A percentile compares a stretch with the other conserved stretches of the same genome.
Conservation (phyloP, 2,797 vertebrate genomes). For the Octomys mimax region DNA sequence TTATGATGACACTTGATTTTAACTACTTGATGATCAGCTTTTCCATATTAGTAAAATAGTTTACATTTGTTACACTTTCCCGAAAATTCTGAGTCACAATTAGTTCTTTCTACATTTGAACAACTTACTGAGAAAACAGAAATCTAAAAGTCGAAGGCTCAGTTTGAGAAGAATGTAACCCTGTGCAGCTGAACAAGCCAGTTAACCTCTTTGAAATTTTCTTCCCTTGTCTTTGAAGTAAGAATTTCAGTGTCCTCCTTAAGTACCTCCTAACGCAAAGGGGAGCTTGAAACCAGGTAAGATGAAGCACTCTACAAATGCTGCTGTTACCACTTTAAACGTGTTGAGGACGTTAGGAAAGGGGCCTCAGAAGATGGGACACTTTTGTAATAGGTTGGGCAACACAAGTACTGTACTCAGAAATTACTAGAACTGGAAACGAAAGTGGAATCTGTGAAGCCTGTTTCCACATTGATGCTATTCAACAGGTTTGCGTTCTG, state of each 20-base stretch:
- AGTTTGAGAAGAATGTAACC: background rate
- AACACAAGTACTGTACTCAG: background rate
- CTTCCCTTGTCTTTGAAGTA: background rate
- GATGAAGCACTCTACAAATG: background rate
- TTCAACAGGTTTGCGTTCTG: too few species aligned
- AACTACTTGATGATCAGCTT: background rate
- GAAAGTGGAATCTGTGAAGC: background rate
- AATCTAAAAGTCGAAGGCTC: background rate
- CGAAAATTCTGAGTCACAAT: background rate
- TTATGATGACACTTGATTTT: conserved; percentile 15
- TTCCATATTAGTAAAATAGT: conserved; percentile 37
- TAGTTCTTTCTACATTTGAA: background rate
- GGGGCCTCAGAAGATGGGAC: background rate
- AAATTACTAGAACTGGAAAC: conserved; percentile 11
- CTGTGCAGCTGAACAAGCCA: background rate
- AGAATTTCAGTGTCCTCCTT: background rate
- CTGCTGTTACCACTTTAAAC: background rate
- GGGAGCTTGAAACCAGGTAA: background rate
- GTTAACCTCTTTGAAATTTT: background rate
- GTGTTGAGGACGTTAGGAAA: background rate
- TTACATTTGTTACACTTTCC: background rate
- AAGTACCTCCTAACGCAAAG: too few species aligned
- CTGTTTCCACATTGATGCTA: background rate
- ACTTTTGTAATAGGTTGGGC: background rate
- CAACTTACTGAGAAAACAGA: conserved; percentile 2